Base-by-base conservation (phyloP, 2,113 vertebrate genomes). In the Stictonetta naevosa region DNA sequence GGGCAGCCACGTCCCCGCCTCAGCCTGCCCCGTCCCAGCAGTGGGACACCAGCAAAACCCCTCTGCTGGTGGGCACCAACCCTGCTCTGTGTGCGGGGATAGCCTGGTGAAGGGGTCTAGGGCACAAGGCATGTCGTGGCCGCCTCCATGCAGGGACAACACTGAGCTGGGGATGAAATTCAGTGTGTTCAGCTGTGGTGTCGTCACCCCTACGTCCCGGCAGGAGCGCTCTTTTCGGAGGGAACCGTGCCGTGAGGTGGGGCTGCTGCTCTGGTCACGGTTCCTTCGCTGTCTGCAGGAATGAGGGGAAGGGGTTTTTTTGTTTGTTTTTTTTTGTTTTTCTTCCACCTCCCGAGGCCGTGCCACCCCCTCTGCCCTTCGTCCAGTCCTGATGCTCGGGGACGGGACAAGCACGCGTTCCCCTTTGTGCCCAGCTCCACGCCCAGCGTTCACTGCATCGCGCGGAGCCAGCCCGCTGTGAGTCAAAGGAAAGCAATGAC, bases 341-440 rank as follows among this genome's bases (percentile, higher is more conserved):
- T 20, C 62, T 64, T 64, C 38, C 62, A 40, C 91, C 92, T 88
- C 56, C 89, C 50, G 25, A 55, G 86, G 66, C 94, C 15, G 33
- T 92, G 90, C 95, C 90, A 94, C 97, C 84, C 50, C 53, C 17
- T 67, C 82, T 83, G 82, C 66, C 60, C 85, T 2, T 59, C 80
- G 85, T 42, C 55, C 20, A 1, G 14, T 13, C 88, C 46, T 84
- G 79, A 56, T 94, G 36, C 89, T 78, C 67, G 16, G 22, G 66
- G 95, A 63, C 46, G 59, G 81, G 75, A 62, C 76, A 87, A 63
- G 59, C 53, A 63, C 67, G 36, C 20, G 2, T 90, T 95, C 86
- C 76, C 85, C 86, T 97, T 96, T 97, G 71, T 96, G 96, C 96
- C 62, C 73, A 91, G 78, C 74, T 85, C 85, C 92, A 97, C 87